Evolutionary conservation across 2,113 vertebrate genomes (phyloP).

Genomic region (Sisor rabdophorus): DNA sequence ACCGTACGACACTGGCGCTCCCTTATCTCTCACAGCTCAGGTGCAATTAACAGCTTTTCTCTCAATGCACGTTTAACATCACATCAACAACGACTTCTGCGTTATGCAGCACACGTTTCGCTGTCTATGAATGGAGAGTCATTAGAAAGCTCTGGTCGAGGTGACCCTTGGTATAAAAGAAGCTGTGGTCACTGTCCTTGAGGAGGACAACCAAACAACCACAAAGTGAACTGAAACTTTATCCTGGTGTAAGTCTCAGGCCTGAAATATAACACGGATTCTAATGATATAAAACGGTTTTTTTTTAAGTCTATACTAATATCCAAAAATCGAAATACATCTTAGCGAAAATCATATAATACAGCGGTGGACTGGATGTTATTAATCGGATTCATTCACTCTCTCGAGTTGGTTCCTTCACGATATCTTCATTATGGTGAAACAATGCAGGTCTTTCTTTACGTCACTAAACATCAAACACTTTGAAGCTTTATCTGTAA

Average conservation of each 20-base stretch:
- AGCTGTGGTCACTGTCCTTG: not conserved
- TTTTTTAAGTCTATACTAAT: not conserved
- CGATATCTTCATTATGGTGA: not conserved
- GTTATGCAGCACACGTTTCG: not conserved
- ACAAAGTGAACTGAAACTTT: not conserved
- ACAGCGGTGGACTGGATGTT: not conserved
- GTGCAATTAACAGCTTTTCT: conserved; percentile 31
- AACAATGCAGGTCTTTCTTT: not conserved
- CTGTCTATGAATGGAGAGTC: not conserved
- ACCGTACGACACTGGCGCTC: conserved; percentile 10
- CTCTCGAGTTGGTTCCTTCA: not conserved
- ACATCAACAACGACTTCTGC: not conserved
- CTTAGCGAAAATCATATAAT: not conserved
- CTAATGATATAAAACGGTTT: not conserved
- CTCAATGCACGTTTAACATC: conserved; percentile 21
- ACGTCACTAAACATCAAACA: not conserved
- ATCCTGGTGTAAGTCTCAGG: not conserved
- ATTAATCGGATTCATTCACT: not conserved
- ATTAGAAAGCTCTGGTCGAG: not conserved
- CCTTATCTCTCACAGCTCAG: conserved; percentile 12
- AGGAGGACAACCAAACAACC: not conserved
- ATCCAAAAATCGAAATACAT: not conserved
- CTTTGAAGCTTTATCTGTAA: not conserved
- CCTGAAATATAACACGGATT: not conserved
- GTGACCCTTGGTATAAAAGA: not conserved